phyloP scores from a whole-genome alignment of 2,113 vertebrate genomes.

The Otolemur garnettii region DNA sequence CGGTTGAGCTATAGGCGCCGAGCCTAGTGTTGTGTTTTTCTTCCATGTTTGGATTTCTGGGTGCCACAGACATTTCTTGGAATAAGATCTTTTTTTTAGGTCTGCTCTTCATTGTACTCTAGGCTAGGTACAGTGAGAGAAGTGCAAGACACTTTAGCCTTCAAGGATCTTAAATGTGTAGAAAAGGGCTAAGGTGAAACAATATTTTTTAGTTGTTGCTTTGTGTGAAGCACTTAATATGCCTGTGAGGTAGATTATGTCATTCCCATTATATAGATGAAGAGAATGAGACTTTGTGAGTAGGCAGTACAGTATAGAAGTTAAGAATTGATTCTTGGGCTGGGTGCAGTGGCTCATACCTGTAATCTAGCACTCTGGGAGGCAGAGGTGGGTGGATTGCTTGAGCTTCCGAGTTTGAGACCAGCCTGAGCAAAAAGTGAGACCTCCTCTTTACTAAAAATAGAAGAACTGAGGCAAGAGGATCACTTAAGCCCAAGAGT shows the following conservation, averaged over 20 bases:
- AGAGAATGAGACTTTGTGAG: constrained; percentile 26
- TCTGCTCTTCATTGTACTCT: background rate
- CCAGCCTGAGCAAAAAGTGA: too few relatives aligned
- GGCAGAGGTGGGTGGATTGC: too few relatives aligned
- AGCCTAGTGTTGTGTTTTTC: background rate
- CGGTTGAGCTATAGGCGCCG: too few relatives aligned
- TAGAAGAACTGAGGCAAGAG: too few relatives aligned
- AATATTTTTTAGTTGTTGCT: background rate
- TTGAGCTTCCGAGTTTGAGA: too few relatives aligned
- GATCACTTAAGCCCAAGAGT: too few relatives aligned
- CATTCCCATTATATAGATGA: background rate
- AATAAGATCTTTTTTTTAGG: background rate
- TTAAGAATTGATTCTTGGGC: background rate
- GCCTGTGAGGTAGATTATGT: background rate
- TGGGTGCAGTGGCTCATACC: too few relatives aligned
- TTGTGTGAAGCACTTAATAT: background rate
- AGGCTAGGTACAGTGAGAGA: background rate
- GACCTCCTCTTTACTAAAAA: too few relatives aligned
- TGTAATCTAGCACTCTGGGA: too few relatives aligned
- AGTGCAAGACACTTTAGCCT: background rate
- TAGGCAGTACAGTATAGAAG: background rate
- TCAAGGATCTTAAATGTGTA: background rate
- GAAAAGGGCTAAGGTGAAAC: constrained; percentile 7
- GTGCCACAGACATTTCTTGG: background rate
- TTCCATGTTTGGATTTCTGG: constrained; percentile 13